Evolutionary conservation across 2,888 invertebrate species (phyloP).

Genomic region (Theretra japonica): DNA sequence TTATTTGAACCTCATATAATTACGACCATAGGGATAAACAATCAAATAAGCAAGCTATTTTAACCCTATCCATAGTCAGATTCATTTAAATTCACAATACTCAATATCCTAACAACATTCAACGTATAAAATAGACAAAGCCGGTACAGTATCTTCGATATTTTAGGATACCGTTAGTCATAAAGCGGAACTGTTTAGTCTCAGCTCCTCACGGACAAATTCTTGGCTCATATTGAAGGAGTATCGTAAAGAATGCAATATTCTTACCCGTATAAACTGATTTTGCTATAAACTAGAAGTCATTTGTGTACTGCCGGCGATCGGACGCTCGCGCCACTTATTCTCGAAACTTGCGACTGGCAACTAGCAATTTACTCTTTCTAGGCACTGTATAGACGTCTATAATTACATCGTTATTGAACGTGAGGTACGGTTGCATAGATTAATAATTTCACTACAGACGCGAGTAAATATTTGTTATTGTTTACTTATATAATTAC

Average conservation of each 20-base stretch:
- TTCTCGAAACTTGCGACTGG: conserved; percentile 1
- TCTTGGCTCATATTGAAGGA: conserved; percentile 62
- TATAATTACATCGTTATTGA: not conserved
- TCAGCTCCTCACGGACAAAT: conserved; percentile 65
- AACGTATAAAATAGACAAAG: not conserved
- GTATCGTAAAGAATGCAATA: conserved; percentile 65
- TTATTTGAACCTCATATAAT: no score
- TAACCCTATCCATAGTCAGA: no score
- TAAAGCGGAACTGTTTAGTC: conserved; percentile 65
- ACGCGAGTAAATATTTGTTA: no score
- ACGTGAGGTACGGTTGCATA: not conserved
- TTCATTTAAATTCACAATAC: no score
- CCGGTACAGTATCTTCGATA: not conserved
- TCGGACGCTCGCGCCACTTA: conserved; percentile 7
- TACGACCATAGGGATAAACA: no score
- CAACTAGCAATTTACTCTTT: not conserved
- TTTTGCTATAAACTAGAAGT: conserved; percentile 60
- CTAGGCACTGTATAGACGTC: not conserved
- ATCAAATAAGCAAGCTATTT: no score
- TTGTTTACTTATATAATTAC: no score
- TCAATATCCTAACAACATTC: not conserved
- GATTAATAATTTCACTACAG: no score
- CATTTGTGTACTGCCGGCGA: conserved; percentile 34
- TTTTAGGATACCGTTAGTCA: conserved; percentile 52
- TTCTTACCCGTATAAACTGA: conserved; percentile 51